Evolutionary conservation across 2,113 vertebrate genomes (phyloP), one percentile per base, ranked within the genome.

Genomic region (Odontophorus gujanensis): DNA sequence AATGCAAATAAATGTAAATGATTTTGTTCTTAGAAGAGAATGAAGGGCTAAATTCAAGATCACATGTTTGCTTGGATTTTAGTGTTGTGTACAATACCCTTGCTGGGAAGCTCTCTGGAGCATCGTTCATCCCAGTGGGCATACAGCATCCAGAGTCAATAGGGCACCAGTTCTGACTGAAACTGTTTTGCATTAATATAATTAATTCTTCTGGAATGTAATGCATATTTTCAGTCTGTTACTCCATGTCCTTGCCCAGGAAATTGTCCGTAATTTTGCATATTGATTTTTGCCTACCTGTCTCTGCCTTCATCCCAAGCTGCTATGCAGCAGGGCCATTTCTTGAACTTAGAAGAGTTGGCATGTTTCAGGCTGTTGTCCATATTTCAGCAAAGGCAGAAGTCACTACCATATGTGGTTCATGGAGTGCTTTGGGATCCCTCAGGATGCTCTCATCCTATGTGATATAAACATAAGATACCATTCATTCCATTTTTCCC

Each of bases 401-500:
- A 89, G 89, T 66, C 50, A 12, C 47, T 84, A 94, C 88, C 50
- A 34, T 80, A 32, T 7, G 7, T n/a, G 34, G 22, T 74, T 81
- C 75, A 48, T 17, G 2, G 77, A 79, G 53, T 73, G 57, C 63
- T 87, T 90, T 81, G 83, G 89, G 71, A 83, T 93, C 75, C 75
- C 91, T 94, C 80, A 66, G 85, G 61, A 65, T 92, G 62, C n/a
- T n/a, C n/a, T n/a, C n/a, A n/a, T n/a, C n/a, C n/a, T n/a, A n/a
- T 75, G n/a, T 69, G 89, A 87, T 91, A 94, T 80, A 89, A 92
- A 91, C 92, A 66, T 40, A 76, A 61, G 84, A 55, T 91, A 85
- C n/a, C 5, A 3, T 94, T 94, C 53, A 51, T 91, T 90, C 73
- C 51, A 4, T 51, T 93, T 95, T 88, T 43, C 65, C 1, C 2